Base-by-base conservation (phyloP, 2,797 vertebrate genomes). In the Syndactyla subalaris region DNA sequence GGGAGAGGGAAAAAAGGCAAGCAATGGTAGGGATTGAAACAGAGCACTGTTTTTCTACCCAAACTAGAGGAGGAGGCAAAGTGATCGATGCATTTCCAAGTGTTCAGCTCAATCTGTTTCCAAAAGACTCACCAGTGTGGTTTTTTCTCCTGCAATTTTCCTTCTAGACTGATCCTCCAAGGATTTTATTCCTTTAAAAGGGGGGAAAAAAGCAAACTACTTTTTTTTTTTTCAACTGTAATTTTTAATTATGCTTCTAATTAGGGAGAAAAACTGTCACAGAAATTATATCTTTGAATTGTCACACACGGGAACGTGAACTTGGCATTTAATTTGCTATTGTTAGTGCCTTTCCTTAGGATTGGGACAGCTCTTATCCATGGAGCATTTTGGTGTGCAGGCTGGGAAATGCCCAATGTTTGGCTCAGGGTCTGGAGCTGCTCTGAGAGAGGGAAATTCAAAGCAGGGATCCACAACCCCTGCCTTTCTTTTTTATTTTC, bases 211-310 rank as follows among this genome's bases (percentile, higher is more conserved):
- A 63, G 0, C 43, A 30, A 58, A 30, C 1, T 16, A 13, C 2
- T 21, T 21, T 49, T 15, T 36, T 15, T 36, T 36, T 63, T 34
- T 61, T 41, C 11, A 45, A 54, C 52, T 22, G 10, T 66, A n/a
- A 43, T 76, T 96, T 93, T 95, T 85, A 93, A 94, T 94, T 93
- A 77, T 1, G 38, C 26, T 48, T 83, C 45, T 83, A 62, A 94
- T 91, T 91, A 95, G 51, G 30, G 55, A 41, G 27, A 12, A 32
- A 74, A 90, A 34, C 72, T 85, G 89, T 73, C 90, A 80, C 2
- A 1, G 57, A 92, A 91, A 94, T 89, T 14, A 83, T 36, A 85
- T 52, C 72, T 92, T 82, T 20, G 18, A 41, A 12, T 45, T 91
- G 85, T 80, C 68, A 70, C 39, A 41, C 0, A 9, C 8, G 34